Base-by-base conservation (phyloP, 1,140 invertebrate genomes). In the Calephelis nemesis region DNA sequence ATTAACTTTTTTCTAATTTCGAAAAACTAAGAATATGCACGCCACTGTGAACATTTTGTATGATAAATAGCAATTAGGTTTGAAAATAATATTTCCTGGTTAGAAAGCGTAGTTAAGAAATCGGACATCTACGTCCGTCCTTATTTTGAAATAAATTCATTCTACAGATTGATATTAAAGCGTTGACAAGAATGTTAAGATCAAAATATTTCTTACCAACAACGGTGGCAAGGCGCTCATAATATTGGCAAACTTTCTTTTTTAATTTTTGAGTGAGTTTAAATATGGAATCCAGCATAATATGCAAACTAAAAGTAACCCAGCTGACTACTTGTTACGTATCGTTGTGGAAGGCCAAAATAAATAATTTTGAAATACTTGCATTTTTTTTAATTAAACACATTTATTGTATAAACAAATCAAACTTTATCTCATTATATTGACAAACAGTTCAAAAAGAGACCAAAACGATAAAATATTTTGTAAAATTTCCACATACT, bases 301-400 rank as follows among this genome's bases (percentile, higher is more conserved):
- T n/a, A 49, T 49, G 5, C 11, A 49, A 49, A 10, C 48, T n/a
- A 49, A 49, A 49, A 49, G n/a, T 49, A 49, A 12, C n/a, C 48
- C 48, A 49, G 48, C 48, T 49, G 48, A 49, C n/a, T 49, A 49
- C n/a, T 49, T 49, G n/a, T 49, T n/a, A 12, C 48, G 48, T 49
- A 9, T 49, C 5, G 48, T n/a, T 12, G 4, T 49, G n/a, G 10
- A 49, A 49, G 11, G 48, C n/a, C 48, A 49, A 49, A n/a, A 49
- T 48, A n/a, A 49, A 49, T 12, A 49, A 49, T 49, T 12, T 49
- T 12, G 48, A 49, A 11, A 49, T 49, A 49, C 11, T 49, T 49
- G 48, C 10, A 49, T 2, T 10, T 11, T 49, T 49, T 49, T 49
- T 8, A 49, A 49, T 49, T 49, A 12, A 49, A 49, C 11, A 49